phyloP scores from a whole-genome alignment of 2,113 vertebrate genomes.

The Cryptomyrus ogoouensis region DNA sequence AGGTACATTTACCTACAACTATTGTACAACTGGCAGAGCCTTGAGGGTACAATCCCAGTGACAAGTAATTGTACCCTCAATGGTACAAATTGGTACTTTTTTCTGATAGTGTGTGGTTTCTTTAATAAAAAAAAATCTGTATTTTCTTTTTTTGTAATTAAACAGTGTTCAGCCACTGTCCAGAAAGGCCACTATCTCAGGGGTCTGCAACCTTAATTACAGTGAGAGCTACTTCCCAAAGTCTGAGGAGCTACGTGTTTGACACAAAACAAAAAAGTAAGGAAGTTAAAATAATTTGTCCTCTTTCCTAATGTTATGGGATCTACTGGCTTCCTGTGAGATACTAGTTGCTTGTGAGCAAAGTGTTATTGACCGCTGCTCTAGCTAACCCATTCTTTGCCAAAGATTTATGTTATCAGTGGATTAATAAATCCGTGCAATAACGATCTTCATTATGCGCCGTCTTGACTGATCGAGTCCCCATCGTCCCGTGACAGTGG shows the following conservation, averaged over 20 bases:
- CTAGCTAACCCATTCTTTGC: neutral
- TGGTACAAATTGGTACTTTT: neutral
- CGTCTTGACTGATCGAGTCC: neutral
- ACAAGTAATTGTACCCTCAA: neutral
- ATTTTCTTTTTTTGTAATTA: neutral
- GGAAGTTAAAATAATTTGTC: neutral
- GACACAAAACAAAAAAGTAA: neutral
- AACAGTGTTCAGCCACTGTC: neutral
- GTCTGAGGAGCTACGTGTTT: neutral
- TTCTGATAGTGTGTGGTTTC: neutral
- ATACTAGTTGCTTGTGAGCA: neutral
- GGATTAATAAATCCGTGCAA: neutral
- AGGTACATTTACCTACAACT: neutral
- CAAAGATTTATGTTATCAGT: neutral
- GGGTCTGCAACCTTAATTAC: neutral
- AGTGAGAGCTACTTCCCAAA: neutral
- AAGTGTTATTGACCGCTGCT: neutral
- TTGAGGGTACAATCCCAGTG: neutral
- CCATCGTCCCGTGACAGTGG: neutral
- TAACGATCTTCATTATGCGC: neutral
- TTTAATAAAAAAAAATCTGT: neutral
- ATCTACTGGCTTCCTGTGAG: neutral
- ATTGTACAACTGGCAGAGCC: neutral
- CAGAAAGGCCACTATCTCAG: neutral
- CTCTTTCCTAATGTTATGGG: neutral